A percentile compares a stretch with the other conserved stretches of the same genome.
phyloP scores from a whole-genome alignment of 2,113 vertebrate species.

The Myiozetetes cayanensis region DNA sequence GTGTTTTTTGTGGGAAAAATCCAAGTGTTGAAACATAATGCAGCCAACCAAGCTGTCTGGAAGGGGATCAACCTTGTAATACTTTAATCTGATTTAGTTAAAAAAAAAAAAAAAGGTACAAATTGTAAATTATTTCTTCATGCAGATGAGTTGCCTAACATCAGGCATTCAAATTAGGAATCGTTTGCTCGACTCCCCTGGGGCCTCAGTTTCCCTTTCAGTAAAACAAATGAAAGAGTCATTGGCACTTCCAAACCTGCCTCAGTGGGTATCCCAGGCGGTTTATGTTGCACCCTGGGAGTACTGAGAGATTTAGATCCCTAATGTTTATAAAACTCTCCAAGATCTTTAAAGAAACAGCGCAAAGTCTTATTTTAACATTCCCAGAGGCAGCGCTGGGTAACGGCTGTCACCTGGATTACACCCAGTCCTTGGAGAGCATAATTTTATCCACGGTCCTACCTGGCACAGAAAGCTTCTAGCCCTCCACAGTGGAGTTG shows the following conservation, averaged over 20 bases:
- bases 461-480: not conserved
- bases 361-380: not conserved
- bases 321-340: not conserved
- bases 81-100: constrained; percentile 5
- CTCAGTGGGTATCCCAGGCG: rapidly evolving
- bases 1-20: constrained; percentile 23
- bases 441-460: not conserved
- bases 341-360: not conserved
- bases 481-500: not conserved
- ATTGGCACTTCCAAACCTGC: not conserved
- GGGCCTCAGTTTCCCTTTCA: constrained; percentile 26
- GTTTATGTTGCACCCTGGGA: not conserved
- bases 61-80: constrained; percentile 19
- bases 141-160: not conserved
- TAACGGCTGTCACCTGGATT: not conserved
- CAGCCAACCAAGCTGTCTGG: constrained; percentile 20
- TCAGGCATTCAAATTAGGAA: not conserved
- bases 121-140: not conserved
- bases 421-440: not conserved
- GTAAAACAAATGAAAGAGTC: not conserved
- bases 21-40: not conserved
- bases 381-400: not conserved
- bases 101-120: not conserved
- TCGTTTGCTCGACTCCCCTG: rapidly evolving
- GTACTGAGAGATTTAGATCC: not conserved